These are phyloP conservation scores for Acrobasis consociella DNA, from an alignment of 2,888 invertebrate species.

Conservation along the genomic window DNA sequence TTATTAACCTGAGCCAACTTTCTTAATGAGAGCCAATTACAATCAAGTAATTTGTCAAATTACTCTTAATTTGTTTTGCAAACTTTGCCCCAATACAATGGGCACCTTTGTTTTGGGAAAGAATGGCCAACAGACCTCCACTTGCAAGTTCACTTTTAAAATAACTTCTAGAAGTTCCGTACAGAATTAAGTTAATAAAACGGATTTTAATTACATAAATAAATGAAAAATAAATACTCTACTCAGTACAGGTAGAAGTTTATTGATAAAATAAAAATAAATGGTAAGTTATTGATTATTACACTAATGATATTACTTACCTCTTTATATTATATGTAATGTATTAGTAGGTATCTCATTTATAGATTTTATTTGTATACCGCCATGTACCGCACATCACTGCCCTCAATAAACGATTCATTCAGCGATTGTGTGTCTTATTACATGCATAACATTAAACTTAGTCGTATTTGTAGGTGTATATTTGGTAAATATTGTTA, in stretches of 20 bases:
- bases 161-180: neutral
- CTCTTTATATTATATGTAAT: no score
- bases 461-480: no score
- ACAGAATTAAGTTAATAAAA: neutral
- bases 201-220: neutral
- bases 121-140: conserved; percentile 21
- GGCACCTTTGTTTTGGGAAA: conserved; percentile 37
- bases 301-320: no score
- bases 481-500: no score
- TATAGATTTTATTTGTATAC: no score
- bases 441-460: no score
- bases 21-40: conserved; percentile 35
- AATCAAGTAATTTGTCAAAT: conserved; percentile 47
- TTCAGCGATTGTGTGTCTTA: no score
- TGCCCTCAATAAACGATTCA: no score
- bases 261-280: no score
- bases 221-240: neutral
- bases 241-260: neutral
- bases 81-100: conserved; percentile 46
- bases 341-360: no score
- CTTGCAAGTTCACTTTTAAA: neutral
- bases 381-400: no score
- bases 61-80: conserved; percentile 51
- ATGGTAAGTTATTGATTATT: no score
- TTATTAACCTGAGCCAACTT: conserved; percentile 33